Base-by-base conservation (phyloP, 2,113 vertebrate genomes). In the Phaetusa simplex region DNA sequence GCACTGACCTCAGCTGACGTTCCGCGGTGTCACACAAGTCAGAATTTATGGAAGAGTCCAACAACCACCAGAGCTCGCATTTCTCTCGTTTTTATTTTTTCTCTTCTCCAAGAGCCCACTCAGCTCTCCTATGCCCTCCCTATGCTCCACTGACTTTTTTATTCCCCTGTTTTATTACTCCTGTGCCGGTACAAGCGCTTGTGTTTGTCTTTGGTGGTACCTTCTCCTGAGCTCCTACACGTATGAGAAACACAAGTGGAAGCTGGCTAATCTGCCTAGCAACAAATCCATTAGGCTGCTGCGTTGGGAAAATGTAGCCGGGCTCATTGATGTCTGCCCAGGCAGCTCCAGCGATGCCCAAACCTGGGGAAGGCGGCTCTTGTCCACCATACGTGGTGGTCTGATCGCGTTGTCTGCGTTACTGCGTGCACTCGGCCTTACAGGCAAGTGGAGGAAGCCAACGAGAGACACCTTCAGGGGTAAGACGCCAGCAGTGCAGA, bases 371-470 rank as follows among this genome's bases (percentile, higher is more conserved):
- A 64, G 15, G 8, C 45, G 2, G 26, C 32, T 69, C 47, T 40
- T 40, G 32, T 16, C 23, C 56, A 22, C 52, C 45, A 17, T 0
- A 2, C 1, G 8, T 64, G 11, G 56, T 7, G n/a, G n/a, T n/a
- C n/a, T 3, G n/a, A 26, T 0, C 1, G 27, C 17, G 2, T 4
- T 15, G 15, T 2, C 47, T 47, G 62, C 38, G 3, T 26, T 21
- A 5, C 43, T n/a, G 5, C 12, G 20, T 27, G 40, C n/a, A 2
- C 66, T 2, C 27, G 49, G 55, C n/a, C 26, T 17, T 4, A 20
- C 0, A 10, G 49, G 40, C 24, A 23, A 17, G 32, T 0, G 49
- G 19, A 61, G 47, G 62, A 36, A 58, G 36, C n/a, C 82, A 53
- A 24, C 17, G 8, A 36, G 66, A 34, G 29, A 30, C 30, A 79